Evolutionary conservation across 2,113 vertebrate genomes (phyloP).

Genomic region (Phalacrocorax carbo): DNA sequence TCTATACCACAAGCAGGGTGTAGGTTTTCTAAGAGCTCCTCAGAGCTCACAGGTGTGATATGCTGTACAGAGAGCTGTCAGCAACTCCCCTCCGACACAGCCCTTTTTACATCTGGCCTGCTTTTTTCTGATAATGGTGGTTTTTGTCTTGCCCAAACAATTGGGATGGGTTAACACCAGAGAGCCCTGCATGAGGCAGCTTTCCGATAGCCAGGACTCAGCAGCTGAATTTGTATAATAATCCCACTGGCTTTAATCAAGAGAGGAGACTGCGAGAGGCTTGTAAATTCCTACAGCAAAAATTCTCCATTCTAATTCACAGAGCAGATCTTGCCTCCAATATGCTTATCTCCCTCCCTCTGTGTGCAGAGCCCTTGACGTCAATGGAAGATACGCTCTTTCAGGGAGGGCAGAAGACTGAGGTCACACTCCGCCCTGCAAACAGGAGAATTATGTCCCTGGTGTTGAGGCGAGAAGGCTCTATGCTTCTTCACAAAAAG

Average conservation of each 20-base stretch:
- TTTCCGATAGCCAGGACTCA: neutral
- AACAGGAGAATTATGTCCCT: slow-evolving; percentile 21
- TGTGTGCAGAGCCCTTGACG: slow-evolving; percentile 64
- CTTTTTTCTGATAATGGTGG: neutral
- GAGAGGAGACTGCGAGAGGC: slow-evolving; percentile 38
- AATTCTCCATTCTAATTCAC: slow-evolving; percentile 54
- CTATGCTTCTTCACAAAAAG: neutral
- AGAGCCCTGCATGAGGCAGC: neutral
- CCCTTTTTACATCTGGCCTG: neutral
- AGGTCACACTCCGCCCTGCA: slow-evolving; percentile 28
- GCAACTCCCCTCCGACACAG: neutral
- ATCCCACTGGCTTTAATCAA: slow-evolving; percentile 49
- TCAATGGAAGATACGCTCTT: slow-evolving; percentile 65
- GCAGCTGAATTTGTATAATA: slow-evolving; percentile 25
- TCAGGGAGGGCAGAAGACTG: slow-evolving; percentile 52
- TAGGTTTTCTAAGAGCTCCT: neutral
- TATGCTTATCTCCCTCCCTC: slow-evolving; percentile 61
- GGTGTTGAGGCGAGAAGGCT: neutral
- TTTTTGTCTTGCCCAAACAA: neutral
- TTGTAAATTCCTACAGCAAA: slow-evolving; percentile 64
- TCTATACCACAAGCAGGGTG: neutral
- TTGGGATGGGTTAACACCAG: neutral
- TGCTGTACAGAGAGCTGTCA: neutral
- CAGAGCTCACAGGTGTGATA: neutral
- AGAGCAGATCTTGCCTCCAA: slow-evolving; percentile 48